Conservation (phyloP, 2,888 invertebrate genomes). For the Melangyna quadrimaculata region DNA sequence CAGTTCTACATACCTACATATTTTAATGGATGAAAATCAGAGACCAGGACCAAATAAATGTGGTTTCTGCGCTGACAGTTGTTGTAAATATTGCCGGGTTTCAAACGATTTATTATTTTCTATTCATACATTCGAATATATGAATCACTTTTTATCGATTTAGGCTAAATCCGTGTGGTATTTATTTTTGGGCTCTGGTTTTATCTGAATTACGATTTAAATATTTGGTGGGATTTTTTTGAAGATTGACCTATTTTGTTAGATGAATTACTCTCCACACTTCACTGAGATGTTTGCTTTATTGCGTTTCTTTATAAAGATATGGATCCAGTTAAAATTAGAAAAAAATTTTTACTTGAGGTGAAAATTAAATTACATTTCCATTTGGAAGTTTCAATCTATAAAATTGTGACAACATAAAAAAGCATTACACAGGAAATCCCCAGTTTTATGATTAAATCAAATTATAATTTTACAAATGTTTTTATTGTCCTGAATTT, state of each 20-base stretch:
- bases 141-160: constrained; percentile 65
- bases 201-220: not conserved
- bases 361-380: too few species aligned
- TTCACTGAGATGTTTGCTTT: too few species aligned
- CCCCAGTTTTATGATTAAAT: too few species aligned
- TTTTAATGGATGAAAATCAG: constrained; percentile 40
- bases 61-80: constrained; percentile 30
- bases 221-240: not conserved
- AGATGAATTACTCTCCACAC: not conserved
- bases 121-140: constrained; percentile 28
- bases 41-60: constrained; percentile 47
- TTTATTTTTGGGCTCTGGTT: not conserved
- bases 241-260: not conserved
- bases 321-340: too few species aligned
- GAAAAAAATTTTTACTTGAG: too few species aligned
- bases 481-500: too few species aligned
- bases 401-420: too few species aligned
- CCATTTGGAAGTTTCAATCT: too few species aligned
- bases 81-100: constrained; percentile 61
- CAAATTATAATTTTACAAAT: too few species aligned
- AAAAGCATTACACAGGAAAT: too few species aligned
- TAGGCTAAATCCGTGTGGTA: not conserved
- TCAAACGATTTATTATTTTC: constrained; percentile 62
- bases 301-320: too few species aligned
- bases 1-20: too few species aligned